Evolutionary conservation across 2,888 invertebrate genomes (phyloP), one percentile per base, ranked within the genome.

Genomic region (Ormia ochracea): DNA sequence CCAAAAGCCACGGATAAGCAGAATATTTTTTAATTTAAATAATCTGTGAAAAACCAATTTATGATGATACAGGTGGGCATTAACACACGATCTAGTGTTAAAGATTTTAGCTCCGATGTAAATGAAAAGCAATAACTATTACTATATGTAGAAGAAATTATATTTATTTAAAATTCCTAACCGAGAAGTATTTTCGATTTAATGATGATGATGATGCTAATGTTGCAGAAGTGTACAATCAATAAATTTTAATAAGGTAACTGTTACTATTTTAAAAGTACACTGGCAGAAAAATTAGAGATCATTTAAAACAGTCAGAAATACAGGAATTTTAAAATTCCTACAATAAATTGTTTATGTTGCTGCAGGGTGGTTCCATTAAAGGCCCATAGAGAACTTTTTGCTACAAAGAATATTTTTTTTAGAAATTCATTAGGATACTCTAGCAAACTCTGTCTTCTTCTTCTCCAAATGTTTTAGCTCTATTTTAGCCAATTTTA

Each of bases 1-100:
- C 41, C 41, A 14, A 31, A 61, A 36, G 58, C 68, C 73, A 50
- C 69, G 58, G 23, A 43, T 23, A 26, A 58, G 41, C 14, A 26
- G 6, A 3, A 5, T 12, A 5, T 52, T 17, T 52, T 58, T 50
- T 31, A 66, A 65, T 48, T 65, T 19, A 63, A 78, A 59, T 61
- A 54, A 56, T 61, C 45, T 56, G 48, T 33, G 74, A 63, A 69
- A 59, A 79, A 63, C 26, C 54, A 50, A 48, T 36, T 17, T 26
- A 3, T 14, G 14, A 31, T 50, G 63, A 12, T 52, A 26, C 21
- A 50, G 17, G 1, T 26, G 48, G 48, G 54, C 70, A 63, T 80
- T 76, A 75, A 72, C 61, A 72, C 36, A 72, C 72, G 68, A 72
- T 59, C 66, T 68, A 72, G 70, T 72, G 75, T 72, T 72, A 66